Evolutionary conservation across 2,888 invertebrate species (phyloP).

Genomic region (Drosophila melanocephala): DNA sequence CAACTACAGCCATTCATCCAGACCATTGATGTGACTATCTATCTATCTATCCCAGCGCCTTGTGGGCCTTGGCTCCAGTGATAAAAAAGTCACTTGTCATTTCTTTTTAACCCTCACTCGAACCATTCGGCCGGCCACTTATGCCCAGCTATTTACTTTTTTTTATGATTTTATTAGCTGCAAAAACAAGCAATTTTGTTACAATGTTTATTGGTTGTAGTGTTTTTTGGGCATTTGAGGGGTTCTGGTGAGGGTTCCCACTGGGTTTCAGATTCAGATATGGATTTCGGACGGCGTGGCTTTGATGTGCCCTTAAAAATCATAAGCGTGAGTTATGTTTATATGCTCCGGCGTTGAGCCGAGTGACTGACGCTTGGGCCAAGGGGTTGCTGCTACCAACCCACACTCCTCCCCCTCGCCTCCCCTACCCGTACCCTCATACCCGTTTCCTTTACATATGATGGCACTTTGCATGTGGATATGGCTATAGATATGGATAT

Average conservation of each 20-base stretch:
- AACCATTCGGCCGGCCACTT: conserved; percentile 52
- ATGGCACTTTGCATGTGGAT: conserved; percentile 40
- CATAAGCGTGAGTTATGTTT: conserved; percentile 78
- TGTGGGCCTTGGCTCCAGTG: conserved; percentile 47
- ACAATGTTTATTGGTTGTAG: conserved; percentile 80
- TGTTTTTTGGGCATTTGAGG: conserved; percentile 50
- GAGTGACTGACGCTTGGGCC: conserved; percentile 32
- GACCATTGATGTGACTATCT: conserved; percentile 55
- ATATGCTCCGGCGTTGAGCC: conserved; percentile 21
- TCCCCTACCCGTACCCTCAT: background rate
- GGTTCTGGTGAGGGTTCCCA: conserved; percentile 33
- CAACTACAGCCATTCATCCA: conserved; percentile 64
- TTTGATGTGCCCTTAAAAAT: conserved; percentile 80
- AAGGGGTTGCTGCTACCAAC: conserved; percentile 42
- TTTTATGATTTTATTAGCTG: conserved; percentile 80
- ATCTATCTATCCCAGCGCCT: conserved; percentile 10
- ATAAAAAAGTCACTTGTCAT: conserved; percentile 78
- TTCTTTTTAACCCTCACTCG: conserved; percentile 49
- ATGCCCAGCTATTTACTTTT: conserved; percentile 65
- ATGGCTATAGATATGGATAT: conserved; percentile 21
- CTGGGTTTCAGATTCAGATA: conserved; percentile 9
- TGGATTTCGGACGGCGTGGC: conserved; percentile 21
- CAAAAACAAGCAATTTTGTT: conserved; percentile 80
- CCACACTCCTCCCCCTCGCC: background rate
- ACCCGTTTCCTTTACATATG: background rate